Evolutionary conservation across 2,113 vertebrate genomes (phyloP), one percentile per base, ranked within the genome.

Genomic region (Carassius gibelio): DNA sequence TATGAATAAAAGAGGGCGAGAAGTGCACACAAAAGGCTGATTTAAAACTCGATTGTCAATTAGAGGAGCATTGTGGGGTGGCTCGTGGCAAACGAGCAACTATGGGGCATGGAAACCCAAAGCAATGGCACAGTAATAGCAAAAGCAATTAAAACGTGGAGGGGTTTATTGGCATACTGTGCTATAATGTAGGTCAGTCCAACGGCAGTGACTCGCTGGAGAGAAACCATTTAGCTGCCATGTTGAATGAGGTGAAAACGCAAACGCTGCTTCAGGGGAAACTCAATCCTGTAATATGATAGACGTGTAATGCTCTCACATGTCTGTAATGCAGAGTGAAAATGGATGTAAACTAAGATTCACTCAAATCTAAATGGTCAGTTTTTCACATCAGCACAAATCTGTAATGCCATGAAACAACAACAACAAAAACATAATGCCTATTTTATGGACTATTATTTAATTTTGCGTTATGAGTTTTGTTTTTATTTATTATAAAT

Each of bases 11-110:
- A 78, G 38, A 48, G 50, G 2, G 52, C 8, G 52, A 74, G 72
- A 38, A 23, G 26, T 8, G 59, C 8, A 23, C 14, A 48, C 8
- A 62, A 66, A 34, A 5, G 52, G 30, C 17, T n/a, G 71, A 81
- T 88, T 85, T 71, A 72, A 69, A 72, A 61, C 61, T 76, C 42
- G 79, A 85, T 85, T 68, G 78, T 85, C 74, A 77, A 85, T 85
- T 85, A 87, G 68, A 81, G 74, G 83, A 72, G 75, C 59, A 55
- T 48, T 68, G 15, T 87, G 69, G 69, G 61, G 8, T 34, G 45
- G 55, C 21, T 69, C 42, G 30, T 11, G 42, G 50, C 3, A 66
- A 62, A 42, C 10, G 15, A 55, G 64, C 10, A 8, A 48, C 30
- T 26, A 30, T 11, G 10, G 68, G 2, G 36, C 19, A 78, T 15